phyloP scores from a whole-genome alignment of 2,797 vertebrate species.

The Melanotaenia pygmaea region DNA sequence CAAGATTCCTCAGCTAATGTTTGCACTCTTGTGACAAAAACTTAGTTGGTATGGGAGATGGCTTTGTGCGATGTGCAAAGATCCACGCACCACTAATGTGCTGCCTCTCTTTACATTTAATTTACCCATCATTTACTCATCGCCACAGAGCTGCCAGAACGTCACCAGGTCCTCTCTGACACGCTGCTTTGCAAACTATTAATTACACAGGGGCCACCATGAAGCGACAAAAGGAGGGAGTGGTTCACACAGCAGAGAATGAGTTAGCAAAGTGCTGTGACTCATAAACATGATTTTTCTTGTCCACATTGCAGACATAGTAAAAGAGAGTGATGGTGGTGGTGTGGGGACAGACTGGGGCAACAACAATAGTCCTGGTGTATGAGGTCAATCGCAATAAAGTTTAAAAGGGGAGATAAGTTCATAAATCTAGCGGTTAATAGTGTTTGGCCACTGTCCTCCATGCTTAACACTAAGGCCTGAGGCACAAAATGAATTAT shows the following conservation, averaged over 20 bases:
- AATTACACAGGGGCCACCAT: slow-evolving; percentile 55
- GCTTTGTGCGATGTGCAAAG: background rate
- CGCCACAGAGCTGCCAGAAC: slow-evolving; percentile 27
- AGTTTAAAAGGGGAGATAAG: background rate
- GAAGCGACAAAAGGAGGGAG: slow-evolving; percentile 39
- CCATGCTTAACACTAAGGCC: background rate
- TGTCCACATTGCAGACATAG: slow-evolving; percentile 15
- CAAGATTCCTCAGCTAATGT: slow-evolving; percentile 70
- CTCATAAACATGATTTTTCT: slow-evolving; percentile 16
- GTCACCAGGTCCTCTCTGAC: slow-evolving; percentile 42
- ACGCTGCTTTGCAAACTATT: slow-evolving; percentile 47
- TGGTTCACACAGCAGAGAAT: slow-evolving; percentile 41
- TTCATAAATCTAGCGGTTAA: background rate
- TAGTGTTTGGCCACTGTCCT: background rate
- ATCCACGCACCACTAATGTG: background rate
- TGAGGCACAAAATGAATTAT: background rate
- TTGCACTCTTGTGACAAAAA: slow-evolving; percentile 59
- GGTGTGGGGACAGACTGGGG: background rate
- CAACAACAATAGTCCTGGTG: background rate
- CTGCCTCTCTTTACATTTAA: slow-evolving; percentile 43
- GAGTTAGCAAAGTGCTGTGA: slow-evolving; percentile 47
- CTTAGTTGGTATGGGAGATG: slow-evolving; percentile 48
- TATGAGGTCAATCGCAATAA: background rate
- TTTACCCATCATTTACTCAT: slow-evolving; percentile 3
- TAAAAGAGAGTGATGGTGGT: slow-evolving; percentile 1